Conservation (phyloP, 2,888 invertebrate species). For the Trichogramma dendrolimi region DNA sequence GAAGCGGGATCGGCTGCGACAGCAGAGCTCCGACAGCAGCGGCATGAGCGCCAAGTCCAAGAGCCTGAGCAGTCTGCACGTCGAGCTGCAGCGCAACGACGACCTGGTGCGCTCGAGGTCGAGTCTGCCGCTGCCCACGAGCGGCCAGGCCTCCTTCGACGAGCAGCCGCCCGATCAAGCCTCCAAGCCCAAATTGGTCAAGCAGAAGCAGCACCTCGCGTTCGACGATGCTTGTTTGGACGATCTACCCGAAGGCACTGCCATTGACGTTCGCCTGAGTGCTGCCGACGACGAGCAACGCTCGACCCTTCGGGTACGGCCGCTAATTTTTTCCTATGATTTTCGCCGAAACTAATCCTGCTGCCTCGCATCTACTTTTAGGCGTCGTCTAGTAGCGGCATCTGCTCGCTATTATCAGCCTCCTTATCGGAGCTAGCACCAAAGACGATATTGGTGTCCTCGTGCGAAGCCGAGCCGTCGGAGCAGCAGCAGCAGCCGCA, state of each 20-base stretch:
- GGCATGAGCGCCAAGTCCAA: conserved; percentile 67
- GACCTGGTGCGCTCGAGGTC: conserved; percentile 72
- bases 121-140: conserved; percentile 54
- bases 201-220: conserved; percentile 81
- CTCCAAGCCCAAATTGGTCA: conserved; percentile 69
- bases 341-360: too few species aligned
- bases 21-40: conserved; percentile 46
- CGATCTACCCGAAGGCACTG: conserved; percentile 48
- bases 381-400: too few species aligned
- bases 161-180: conserved; percentile 37
- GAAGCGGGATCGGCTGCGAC: background rate
- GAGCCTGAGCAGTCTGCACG: conserved; percentile 78
- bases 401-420: too few species aligned
- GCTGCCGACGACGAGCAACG: conserved; percentile 53
- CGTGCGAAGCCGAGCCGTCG: background rate
- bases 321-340: too few species aligned
- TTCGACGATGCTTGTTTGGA: conserved; percentile 51
- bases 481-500: conserved; percentile 2
- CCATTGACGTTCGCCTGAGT: conserved; percentile 59
- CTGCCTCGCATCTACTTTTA: too few species aligned
- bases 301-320: conserved; percentile 46
- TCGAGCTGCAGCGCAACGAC: conserved; percentile 60
- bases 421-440: background rate
- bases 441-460: background rate
- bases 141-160: background rate